These are phyloP conservation scores for Columba guinea DNA, from an alignment of 2,797 vertebrate genomes.

Conservation along the genomic window DNA sequence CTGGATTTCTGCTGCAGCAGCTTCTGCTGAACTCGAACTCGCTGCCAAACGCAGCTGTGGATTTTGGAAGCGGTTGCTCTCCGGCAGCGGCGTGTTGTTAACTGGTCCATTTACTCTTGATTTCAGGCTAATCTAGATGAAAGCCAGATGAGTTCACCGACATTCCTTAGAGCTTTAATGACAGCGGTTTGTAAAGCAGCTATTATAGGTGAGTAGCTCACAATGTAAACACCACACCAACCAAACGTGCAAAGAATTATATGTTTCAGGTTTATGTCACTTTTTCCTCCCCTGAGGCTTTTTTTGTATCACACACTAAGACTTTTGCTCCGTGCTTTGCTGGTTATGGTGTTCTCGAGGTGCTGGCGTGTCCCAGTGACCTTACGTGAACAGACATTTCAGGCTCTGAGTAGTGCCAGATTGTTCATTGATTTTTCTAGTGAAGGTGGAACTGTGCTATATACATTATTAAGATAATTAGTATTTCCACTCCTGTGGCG, in stretches of 20 bases:
- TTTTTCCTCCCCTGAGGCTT: background rate
- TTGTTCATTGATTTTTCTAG: background rate
- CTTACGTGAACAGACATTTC: background rate
- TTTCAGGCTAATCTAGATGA: constrained; percentile 94
- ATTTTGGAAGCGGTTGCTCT: background rate
- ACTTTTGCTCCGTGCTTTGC: accelerated
- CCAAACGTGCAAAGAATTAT: background rate
- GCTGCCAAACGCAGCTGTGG: background rate
- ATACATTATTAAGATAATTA: background rate
- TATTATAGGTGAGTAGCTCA: constrained; percentile 88
- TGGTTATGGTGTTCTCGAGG: accelerated
- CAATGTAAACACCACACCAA: background rate
- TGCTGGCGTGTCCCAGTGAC: background rate
- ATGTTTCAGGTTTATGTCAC: background rate
- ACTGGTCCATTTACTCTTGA: constrained; percentile 28
- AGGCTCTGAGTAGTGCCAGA: background rate
- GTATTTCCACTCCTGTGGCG: background rate
- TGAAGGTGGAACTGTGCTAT: background rate
- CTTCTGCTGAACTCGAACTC: background rate
- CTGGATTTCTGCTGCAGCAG: background rate
- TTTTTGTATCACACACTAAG: background rate
- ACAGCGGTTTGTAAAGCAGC: constrained; percentile 98
- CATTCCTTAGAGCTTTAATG: constrained; percentile 99
- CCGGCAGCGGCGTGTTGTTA: background rate
- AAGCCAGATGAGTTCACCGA: constrained; percentile 93